A percentile compares a stretch with the other conserved stretches of the same genome.
Evolutionary conservation across 2,888 invertebrate genomes (phyloP).

Genomic region (Eupithecia vulgata): DNA sequence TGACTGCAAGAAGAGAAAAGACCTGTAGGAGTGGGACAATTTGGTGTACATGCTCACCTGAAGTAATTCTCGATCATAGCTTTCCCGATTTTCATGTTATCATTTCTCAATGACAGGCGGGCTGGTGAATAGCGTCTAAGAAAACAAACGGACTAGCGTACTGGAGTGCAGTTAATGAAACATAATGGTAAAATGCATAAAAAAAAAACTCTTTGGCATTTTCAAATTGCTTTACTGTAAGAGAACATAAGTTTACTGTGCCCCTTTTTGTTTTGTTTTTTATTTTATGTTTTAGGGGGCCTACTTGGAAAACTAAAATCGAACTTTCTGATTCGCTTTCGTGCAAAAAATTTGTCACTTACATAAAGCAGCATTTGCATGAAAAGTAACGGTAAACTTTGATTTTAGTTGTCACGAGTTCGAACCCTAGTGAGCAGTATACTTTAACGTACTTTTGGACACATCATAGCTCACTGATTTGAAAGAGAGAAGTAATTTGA

Average conservation of each 20-base stretch:
- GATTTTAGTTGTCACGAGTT: no score
- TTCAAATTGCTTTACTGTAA: conserved; percentile 13
- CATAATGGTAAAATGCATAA: conserved; percentile 45
- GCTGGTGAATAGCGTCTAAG: conserved; percentile 93
- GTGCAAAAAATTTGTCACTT: background rate
- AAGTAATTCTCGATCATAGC: conserved; percentile 91
- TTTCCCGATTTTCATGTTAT: conserved; percentile 90
- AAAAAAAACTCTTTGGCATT: conserved; percentile 16
- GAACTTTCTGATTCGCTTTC: background rate
- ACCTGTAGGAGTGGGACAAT: background rate
- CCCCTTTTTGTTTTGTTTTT: background rate
- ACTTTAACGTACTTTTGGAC: background rate
- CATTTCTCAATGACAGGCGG: conserved; percentile 92
- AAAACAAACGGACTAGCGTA: conserved; percentile 78
- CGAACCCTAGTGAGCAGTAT: background rate
- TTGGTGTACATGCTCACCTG: conserved; percentile 84
- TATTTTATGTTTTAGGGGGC: background rate
- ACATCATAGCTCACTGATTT: background rate
- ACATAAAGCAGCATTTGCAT: background rate
- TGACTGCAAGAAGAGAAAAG: no score
- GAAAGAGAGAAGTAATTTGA: background rate
- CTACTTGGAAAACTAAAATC: background rate
- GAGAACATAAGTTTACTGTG: background rate
- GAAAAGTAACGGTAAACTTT: no score
- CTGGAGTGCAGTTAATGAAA: conserved; percentile 49